phyloP scores from a whole-genome alignment of 1,140 invertebrate species.

The Ruditapes philippinarum region DNA sequence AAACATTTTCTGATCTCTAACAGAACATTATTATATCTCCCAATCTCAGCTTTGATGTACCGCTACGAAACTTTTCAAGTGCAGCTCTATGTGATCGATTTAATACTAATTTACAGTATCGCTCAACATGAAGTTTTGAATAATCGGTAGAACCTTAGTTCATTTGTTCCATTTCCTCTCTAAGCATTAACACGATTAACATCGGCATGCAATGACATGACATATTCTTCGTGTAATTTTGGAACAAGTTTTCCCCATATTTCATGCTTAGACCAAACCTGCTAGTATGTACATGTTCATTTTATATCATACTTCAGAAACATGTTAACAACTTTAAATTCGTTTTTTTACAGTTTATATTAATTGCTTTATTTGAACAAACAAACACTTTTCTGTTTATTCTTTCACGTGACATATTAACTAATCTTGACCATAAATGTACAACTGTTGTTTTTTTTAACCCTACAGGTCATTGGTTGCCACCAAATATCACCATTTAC shows the following conservation, averaged over 20 bases:
- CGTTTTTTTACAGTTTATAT: neutral
- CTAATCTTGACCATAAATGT: neutral
- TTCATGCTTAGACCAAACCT: neutral
- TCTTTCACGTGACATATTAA: neutral
- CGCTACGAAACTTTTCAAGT: no score
- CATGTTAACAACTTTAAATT: neutral
- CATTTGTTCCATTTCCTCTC: neutral
- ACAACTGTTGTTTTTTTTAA: conserved; percentile 12
- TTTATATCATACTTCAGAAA: neutral
- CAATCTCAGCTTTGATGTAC: no score
- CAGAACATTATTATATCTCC: no score
- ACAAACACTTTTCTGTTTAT: neutral
- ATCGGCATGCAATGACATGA: neutral
- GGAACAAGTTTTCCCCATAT: no score
- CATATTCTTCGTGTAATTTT: no score
- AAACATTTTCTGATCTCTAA: no score
- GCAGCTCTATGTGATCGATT: no score
- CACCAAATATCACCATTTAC: conserved; percentile 47
- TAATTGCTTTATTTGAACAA: neutral
- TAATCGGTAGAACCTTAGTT: no score
- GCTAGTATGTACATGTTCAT: neutral
- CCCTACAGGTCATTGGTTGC: neutral
- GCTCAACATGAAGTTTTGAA: no score
- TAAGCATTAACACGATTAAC: neutral
- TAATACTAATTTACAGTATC: no score